Base-by-base conservation (phyloP, 1,140 invertebrate species). In the Psilanteris sp. region DNA sequence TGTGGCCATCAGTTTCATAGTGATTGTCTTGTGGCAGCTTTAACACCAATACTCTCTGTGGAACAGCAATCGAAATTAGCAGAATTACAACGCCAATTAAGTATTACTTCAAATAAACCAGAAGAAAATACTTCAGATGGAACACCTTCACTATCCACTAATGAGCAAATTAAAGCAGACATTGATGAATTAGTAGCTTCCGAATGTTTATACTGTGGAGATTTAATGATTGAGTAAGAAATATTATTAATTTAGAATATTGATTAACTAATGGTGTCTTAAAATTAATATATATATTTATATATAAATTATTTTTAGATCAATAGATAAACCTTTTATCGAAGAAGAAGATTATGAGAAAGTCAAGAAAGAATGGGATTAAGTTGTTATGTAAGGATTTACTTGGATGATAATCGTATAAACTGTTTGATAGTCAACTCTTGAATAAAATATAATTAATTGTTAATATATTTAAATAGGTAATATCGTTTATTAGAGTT, bases 1-100 rank as follows among this genome's bases (percentile, higher is more conserved):
- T 99, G 98, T 89, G 92, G 93, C 16, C 98, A 99, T 87, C 93
- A 93, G 82, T 98, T 99, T 87, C 98, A 99, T 86, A 91, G 92
- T 15, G 96, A 98, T 86, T 99, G 98, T 87, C 89, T 99, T n/a
- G 91, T 94, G 4, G 90, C 91, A 15, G 94, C 97, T 82, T 89
- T 97, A 8, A 90, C 91, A 43, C 93, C 94, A 0, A 90, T 93
- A 79, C 85, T 97, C 82, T 85, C 90, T 89, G 75, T 91, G 88
- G 71, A 90, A 88, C 66, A 90, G 84, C 82, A 92, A 89, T 85
- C 66, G 13, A 92, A 92, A 71, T 79, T 94, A 0, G 83, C 87
- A 1, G 90, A 91, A 31, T 84, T 94, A 3, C 92, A 94, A 73
- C 90, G 90, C 7, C 91, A 93, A 68, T 83, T 94, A 27, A 90